These are phyloP conservation scores for Vollenhovia emeryi DNA, from an alignment of 1,140 invertebrate species.

Conservation along the genomic window DNA sequence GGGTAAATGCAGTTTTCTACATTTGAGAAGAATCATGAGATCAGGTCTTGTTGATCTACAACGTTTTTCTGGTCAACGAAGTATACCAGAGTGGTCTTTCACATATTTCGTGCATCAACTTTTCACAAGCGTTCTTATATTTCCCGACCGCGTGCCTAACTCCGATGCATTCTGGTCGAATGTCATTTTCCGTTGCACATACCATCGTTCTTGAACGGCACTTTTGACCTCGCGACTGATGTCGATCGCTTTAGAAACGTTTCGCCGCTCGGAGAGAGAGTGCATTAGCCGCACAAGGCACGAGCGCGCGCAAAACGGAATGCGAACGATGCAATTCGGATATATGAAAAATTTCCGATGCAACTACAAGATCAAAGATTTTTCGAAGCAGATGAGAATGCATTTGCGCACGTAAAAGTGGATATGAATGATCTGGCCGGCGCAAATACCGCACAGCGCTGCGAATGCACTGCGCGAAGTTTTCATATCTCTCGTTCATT, in stretches of 20 bases:
- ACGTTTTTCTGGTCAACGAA: not conserved
- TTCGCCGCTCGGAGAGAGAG: slow-evolving; percentile 59
- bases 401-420: slow-evolving; percentile 44
- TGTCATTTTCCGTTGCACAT: slow-evolving; percentile 40
- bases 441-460: not conserved
- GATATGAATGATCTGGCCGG: not conserved
- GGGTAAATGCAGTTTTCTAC: not conserved
- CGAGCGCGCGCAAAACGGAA: slow-evolving; percentile 30
- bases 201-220: slow-evolving; percentile 36
- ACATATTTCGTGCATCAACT: not conserved
- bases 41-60: not conserved
- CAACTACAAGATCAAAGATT: slow-evolving; percentile 68
- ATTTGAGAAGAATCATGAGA: not conserved
- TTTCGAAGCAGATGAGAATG: slow-evolving; percentile 19
- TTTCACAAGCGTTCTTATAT: slow-evolving; percentile 8
- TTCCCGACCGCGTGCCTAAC: slow-evolving; percentile 45
- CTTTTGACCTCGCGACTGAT: slow-evolving; percentile 41
- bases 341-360: slow-evolving; percentile 63
- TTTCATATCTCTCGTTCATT: not conserved
- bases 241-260: slow-evolving; percentile 54
- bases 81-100: not conserved
- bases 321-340: slow-evolving; percentile 25
- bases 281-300: slow-evolving; percentile 55
- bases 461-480: not conserved
- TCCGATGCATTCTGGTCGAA: slow-evolving; percentile 40